Percentiles rank a stretch among this genome's conserved stretches.
These are phyloP conservation scores for Sphaeridia pumilis DNA, from an alignment of 2,888 invertebrate species.

Conservation along the genomic window DNA sequence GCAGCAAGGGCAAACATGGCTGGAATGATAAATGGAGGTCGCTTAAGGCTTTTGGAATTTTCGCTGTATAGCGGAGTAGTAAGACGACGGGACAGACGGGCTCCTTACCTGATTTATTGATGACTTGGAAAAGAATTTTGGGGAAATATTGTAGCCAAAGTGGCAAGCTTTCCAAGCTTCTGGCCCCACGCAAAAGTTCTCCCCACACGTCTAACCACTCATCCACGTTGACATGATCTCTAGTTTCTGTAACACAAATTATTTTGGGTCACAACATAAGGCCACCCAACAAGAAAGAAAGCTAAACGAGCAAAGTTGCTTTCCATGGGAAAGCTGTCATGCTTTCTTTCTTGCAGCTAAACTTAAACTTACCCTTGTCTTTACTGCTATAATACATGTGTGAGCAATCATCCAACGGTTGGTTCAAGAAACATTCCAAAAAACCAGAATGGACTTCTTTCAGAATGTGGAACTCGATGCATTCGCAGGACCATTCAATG, in stretches of 20 bases:
- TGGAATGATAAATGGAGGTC: too few relatives aligned
- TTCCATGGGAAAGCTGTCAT: neutral
- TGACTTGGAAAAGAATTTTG: slow-evolving; percentile 57
- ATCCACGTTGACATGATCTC: slow-evolving; percentile 43
- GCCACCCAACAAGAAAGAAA: neutral
- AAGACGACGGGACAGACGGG: too few relatives aligned
- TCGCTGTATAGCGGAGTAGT: too few relatives aligned
- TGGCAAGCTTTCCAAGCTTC: slow-evolving; percentile 52
- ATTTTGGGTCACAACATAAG: neutral
- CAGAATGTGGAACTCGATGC: slow-evolving; percentile 58
- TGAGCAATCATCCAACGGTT: slow-evolving; percentile 30
- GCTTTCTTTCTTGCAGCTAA: neutral
- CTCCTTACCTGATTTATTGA: slow-evolving; percentile 56
- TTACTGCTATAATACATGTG: slow-evolving; percentile 34
- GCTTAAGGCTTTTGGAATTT: too few relatives aligned
- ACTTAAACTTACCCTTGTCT: slow-evolving; percentile 29
- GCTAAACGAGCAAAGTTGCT: neutral
- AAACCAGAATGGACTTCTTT: slow-evolving; percentile 60
- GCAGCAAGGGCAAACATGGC: too few relatives aligned
- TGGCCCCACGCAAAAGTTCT: slow-evolving; percentile 45
- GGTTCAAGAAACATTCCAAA: slow-evolving; percentile 53
- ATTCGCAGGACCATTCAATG: slow-evolving; percentile 62
- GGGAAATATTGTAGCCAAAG: slow-evolving; percentile 63
- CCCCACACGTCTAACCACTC: slow-evolving; percentile 62
- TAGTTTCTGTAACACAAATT: slow-evolving; percentile 21